Evolutionary conservation across 2,113 vertebrate species (phyloP), one percentile per base, ranked within the genome.

Genomic region (Ceyx margarethae): DNA sequence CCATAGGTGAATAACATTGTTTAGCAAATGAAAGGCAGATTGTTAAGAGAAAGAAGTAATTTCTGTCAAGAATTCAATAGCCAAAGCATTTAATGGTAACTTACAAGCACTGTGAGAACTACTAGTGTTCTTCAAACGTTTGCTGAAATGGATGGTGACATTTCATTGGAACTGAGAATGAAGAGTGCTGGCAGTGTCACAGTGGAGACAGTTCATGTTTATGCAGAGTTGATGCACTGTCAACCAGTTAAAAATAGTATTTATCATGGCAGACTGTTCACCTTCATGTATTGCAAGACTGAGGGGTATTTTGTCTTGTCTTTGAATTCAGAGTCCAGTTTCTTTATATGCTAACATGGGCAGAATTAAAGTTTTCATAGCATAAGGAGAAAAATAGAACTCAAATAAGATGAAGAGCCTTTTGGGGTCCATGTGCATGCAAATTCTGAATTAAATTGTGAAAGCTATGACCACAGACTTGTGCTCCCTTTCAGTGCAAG

Each of bases 81-180:
- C 71, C 56, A 7, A 65, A 65, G n/a, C 7, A 7, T 31, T 42
- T 40, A 22, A 75, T 69, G 26, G 33, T 58, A 62, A 19, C 26
- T 85, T 85, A 56, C 77, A 82, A 87, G 28, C 33, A 19, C 23
- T 5, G 12, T 67, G 46, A 16, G 40, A 81, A 15, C 18, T 74
- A 68, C 43, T 57, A 13, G 29, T 58, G 8, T 82, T 88, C 50
- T 76, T 83, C 56, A 65, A 6, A 25, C 64, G 17, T 33, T 4
- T 74, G 48, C 51, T 88, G 53, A 93, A 87, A 92, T 94, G 81
- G 75, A 71, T 79, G 88, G 90, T 95, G 92, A 93, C 87, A 80
- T 94, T 92, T 94, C 37, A 0, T 80, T 91, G 48, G 26, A 90
- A 29, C 20, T 48, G 19, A 68, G 62, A 81, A 45, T 68, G 86